A percentile compares a stretch with the other conserved stretches of the same genome.
Evolutionary conservation across 1,140 invertebrate species (phyloP).

Genomic region (Alviniconcha marisindica): DNA sequence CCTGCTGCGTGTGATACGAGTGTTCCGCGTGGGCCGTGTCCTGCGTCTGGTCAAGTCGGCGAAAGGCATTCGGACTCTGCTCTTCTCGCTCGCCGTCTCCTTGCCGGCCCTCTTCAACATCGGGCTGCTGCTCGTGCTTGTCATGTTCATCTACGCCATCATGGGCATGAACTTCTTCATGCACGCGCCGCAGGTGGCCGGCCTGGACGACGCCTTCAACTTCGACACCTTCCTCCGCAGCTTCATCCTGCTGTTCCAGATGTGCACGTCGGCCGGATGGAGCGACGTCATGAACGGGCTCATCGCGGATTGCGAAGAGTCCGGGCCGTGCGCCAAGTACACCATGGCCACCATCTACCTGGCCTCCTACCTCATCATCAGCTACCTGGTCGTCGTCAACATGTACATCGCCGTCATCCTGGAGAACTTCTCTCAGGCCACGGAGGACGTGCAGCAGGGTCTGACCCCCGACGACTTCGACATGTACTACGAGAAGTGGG

Average conservation of each 20-base stretch:
- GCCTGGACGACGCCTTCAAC: conserved; percentile 97
- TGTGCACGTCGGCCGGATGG: conserved; percentile 99
- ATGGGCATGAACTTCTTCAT: conserved; percentile 99
- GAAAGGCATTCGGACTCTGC: conserved; percentile 96
- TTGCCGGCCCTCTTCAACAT: conserved; percentile 99
- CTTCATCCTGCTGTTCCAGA: conserved; percentile 98
- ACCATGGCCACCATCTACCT: conserved; percentile 96
- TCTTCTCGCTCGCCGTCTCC: conserved; percentile 98
- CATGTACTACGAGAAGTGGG: conserved; percentile 99
- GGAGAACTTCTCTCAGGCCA: conserved; percentile 98
- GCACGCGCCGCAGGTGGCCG: conserved; percentile 95
- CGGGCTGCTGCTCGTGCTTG: conserved; percentile 96
- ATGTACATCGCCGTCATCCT: conserved; percentile 99
- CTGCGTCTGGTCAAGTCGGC: conserved; percentile 95
- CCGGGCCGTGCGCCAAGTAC: conserved; percentile 91
- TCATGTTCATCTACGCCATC: conserved; percentile 99
- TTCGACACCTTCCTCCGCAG: conserved; percentile 99
- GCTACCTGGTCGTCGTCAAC: conserved; percentile 98
- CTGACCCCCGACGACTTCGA: conserved; percentile 99
- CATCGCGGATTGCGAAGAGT: conserved; percentile 85
- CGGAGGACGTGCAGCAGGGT: conserved; percentile 98
- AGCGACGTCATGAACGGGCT: conserved; percentile 96
- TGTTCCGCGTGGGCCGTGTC: conserved; percentile 98
- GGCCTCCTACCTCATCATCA: conserved; percentile 97
- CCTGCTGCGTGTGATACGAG: conserved; percentile 95